A percentile compares a stretch with the other conserved stretches of the same genome.
Evolutionary conservation across 2,113 vertebrate species (phyloP).

Genomic region (Rhipidura dahli): DNA sequence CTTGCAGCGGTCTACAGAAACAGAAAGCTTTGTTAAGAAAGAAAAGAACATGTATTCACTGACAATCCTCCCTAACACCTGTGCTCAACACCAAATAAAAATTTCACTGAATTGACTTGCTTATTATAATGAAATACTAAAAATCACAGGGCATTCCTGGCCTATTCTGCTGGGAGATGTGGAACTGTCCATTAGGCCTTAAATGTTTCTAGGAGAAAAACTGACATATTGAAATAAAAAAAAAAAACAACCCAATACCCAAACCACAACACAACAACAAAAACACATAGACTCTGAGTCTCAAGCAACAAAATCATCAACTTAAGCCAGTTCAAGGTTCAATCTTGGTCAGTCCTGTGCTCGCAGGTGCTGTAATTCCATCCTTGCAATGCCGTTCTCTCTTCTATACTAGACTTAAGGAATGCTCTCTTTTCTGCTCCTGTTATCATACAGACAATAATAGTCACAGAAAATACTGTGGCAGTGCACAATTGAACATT

Average conservation of each 20-base stretch:
- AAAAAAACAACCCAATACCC: neutral
- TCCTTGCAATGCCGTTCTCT: neutral
- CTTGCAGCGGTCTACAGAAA: constrained; percentile 85
- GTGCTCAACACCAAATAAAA: neutral
- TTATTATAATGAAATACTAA: neutral
- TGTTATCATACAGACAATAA: neutral
- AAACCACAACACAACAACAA: neutral
- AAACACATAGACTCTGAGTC: neutral
- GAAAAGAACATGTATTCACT: neutral
- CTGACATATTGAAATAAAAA: neutral
- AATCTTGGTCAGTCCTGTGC: neutral
- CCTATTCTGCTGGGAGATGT: neutral
- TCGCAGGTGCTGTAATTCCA: neutral
- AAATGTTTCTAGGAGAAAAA: neutral
- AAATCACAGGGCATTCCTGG: neutral
- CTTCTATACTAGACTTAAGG: neutral
- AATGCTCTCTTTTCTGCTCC: neutral
- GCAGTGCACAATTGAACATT: fast-evolving
- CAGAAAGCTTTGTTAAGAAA: constrained; percentile 2
- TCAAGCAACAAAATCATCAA: neutral
- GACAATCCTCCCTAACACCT: neutral
- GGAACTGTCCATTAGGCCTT: neutral
- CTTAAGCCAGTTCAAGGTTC: neutral
- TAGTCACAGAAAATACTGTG: neutral
- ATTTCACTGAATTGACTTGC: neutral